Base-by-base conservation (phyloP, 2,888 invertebrate genomes). In the Napeogenes sylphis region DNA sequence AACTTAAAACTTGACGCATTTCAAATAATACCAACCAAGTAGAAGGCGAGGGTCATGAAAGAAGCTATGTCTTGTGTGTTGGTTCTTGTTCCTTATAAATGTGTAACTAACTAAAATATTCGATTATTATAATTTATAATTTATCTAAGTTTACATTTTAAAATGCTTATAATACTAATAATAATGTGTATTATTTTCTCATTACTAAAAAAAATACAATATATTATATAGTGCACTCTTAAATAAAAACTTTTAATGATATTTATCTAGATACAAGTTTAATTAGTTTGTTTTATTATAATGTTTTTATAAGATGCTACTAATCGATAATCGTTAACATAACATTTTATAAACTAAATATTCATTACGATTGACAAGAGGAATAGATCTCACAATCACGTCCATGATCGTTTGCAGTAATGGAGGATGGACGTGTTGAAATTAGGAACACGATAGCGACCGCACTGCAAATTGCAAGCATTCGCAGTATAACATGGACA, bases 1-100 rank as follows among this genome's bases (percentile, higher is more conserved):
- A 77, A 82, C 82, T 82, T 79, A 82, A 82, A 83, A 83, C 81
- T 83, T 83, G 75, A 73, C 77, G 77, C 81, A 73, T 82, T 81
- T 73, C 63, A 73, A 70, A 66, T 71, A 71, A 76, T 69, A 74
- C 72, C 71, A 68, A 59, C 65, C 70, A 67, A 67, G 68, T 63
- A 66, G 67, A 69, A 69, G 70, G 69, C 62, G 67, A 62, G 67
- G 64, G 65, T 55, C 63, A 45, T 55, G 30, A 47, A 59, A 66
- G 59, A 64, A 62, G 58, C 61, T 60, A 63, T 55, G 61, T 61
- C 51, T 63, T 59, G 61, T 61, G 4, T 35, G 47, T 55, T 56
- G 14, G 4, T n/a, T 33, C 3, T 33, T 10, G 14, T 14, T 6
- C n/a, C n/a, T 42, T 14, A 42, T 14, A 42, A 56, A 21, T 14